These are phyloP conservation scores for Manacus vitellinus DNA, from an alignment of 2,113 vertebrate genomes.

Conservation along the genomic window DNA sequence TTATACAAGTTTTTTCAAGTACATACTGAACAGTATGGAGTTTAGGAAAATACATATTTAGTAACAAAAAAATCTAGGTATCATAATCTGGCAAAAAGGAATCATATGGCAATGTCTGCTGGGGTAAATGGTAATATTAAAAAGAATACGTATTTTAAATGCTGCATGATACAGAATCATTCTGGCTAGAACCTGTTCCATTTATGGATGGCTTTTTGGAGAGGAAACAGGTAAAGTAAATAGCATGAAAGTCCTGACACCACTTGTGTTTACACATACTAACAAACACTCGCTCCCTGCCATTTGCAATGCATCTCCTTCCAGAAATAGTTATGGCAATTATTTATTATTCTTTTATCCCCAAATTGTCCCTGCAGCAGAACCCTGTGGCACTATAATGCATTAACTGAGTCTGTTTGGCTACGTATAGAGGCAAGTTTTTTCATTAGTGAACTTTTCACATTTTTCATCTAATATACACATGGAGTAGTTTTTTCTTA, in stretches of 20 bases:
- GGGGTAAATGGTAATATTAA: neutral
- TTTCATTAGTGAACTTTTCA: slow-evolving; percentile 15
- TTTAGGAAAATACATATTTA: neutral
- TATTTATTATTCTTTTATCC: slow-evolving; percentile 15
- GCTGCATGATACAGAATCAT: neutral
- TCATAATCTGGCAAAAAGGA: neutral
- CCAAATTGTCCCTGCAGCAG: slow-evolving; percentile 10
- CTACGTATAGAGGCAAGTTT: neutral
- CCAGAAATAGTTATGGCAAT: neutral
- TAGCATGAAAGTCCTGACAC: neutral
- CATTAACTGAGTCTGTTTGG: slow-evolving; percentile 2
- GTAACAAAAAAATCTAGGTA: neutral
- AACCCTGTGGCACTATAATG: neutral
- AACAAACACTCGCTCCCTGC: neutral
- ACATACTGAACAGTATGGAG: neutral
- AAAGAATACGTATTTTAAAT: neutral
- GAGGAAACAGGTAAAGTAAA: slow-evolving; percentile 17
- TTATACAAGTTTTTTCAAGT: neutral
- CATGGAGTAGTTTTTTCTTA: neutral
- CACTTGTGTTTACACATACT: neutral
- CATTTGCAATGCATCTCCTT: neutral
- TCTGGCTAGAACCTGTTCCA: neutral
- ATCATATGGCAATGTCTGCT: neutral
- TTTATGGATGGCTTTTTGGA: neutral
- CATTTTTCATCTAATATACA: slow-evolving; percentile 2